Evolutionary conservation across 2,888 invertebrate species (phyloP).

Genomic region (Aleiodes alternator): DNA sequence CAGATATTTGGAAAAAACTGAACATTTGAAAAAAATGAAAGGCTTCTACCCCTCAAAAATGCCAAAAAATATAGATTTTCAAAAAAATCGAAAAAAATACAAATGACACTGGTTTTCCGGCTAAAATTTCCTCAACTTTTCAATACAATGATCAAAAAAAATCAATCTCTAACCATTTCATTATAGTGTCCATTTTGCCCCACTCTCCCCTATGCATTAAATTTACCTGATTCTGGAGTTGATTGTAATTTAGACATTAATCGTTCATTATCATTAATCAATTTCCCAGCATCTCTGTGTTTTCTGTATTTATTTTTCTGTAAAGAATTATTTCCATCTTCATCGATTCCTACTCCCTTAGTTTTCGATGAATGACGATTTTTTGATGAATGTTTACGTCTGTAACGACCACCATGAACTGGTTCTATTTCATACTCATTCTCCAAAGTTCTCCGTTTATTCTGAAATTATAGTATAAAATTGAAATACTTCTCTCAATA

Average conservation of each 20-base stretch:
- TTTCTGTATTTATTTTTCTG: slow-evolving; percentile 58
- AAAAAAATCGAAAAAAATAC: no score
- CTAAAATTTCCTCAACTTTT: no score
- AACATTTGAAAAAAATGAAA: no score
- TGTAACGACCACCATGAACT: slow-evolving; percentile 57
- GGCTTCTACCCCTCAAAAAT: no score
- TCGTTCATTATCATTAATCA: slow-evolving; percentile 59
- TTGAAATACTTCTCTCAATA: neutral
- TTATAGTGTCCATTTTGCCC: no score
- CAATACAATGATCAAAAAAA: no score
- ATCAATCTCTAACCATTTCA: no score
- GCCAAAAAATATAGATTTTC: no score
- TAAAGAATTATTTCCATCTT: slow-evolving; percentile 50
- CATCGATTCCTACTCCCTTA: slow-evolving; percentile 49
- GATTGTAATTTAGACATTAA: slow-evolving; percentile 54
- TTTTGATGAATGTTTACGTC: slow-evolving; percentile 59
- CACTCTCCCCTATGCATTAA: no score
- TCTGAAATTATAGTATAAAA: slow-evolving; percentile 50
- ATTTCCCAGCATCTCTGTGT: slow-evolving; percentile 59
- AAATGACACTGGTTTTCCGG: no score
- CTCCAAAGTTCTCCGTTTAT: slow-evolving; percentile 51
- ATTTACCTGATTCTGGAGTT: slow-evolving; percentile 54
- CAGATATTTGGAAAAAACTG: no score
- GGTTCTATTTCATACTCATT: slow-evolving; percentile 59
- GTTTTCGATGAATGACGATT: slow-evolving; percentile 52